phyloP scores from a whole-genome alignment of 2,113 vertebrate species.

The Toxotes chatareus region DNA sequence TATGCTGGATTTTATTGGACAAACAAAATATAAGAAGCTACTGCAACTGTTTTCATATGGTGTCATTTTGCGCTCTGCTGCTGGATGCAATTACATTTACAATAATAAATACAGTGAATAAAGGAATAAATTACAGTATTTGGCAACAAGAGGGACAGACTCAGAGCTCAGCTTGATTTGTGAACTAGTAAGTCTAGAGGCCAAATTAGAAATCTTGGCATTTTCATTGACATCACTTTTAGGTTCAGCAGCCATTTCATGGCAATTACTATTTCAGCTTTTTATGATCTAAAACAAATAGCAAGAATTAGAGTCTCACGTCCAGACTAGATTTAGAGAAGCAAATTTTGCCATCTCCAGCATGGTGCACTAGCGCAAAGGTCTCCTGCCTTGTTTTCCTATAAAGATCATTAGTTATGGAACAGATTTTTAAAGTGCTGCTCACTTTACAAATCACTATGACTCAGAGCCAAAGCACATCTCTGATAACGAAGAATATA shows the following conservation, averaged over 20 bases:
- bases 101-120: background rate
- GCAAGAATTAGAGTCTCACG: background rate
- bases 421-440: background rate
- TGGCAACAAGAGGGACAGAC: background rate
- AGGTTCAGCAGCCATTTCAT: background rate
- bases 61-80: background rate
- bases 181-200: background rate
- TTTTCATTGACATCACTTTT: background rate
- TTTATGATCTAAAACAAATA: constrained; percentile 16
- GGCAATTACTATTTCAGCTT: background rate
- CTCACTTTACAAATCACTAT: background rate
- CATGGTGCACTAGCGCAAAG: background rate
- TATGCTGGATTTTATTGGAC: background rate
- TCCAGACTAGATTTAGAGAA: background rate
- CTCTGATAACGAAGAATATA: background rate
- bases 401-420: constrained; percentile 1
- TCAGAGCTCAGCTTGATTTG: background rate
- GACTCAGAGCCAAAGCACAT: background rate
- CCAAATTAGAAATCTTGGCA: background rate
- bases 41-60: background rate
- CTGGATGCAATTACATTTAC: background rate
- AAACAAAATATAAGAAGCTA: background rate
- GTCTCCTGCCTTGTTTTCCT: background rate
- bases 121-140: background rate
- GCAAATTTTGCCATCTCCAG: background rate